Evolutionary conservation across 2,888 invertebrate genomes (phyloP).

Genomic region (Xestia c-nigrum): DNA sequence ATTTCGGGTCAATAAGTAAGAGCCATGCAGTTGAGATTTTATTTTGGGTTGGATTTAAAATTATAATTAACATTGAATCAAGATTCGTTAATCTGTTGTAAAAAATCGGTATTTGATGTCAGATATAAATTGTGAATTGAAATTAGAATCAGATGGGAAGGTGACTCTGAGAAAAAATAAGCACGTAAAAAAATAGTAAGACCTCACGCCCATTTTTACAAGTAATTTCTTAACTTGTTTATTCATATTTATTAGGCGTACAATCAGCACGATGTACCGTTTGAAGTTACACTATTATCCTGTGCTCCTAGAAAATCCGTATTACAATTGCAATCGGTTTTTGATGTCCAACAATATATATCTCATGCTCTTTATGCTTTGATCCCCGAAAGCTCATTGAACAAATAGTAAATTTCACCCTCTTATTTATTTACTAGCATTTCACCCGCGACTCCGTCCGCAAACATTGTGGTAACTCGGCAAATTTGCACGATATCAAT

Average conservation of each 20-base stretch:
- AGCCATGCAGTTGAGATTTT: no score
- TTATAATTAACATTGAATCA: background rate
- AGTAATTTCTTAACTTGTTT: background rate
- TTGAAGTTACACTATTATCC: background rate
- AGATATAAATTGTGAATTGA: no score
- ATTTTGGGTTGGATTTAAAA: no score
- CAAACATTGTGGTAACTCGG: no score
- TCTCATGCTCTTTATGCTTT: background rate
- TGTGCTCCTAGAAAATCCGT: background rate
- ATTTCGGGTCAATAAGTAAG: no score
- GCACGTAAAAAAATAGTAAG: no score
- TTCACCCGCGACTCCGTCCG: no score
- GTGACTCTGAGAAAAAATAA: no score
- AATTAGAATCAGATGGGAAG: background rate
- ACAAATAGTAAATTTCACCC: background rate
- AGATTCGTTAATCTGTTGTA: background rate
- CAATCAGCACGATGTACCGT: background rate
- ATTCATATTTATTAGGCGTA: background rate
- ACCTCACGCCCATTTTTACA: no score
- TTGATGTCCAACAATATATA: background rate
- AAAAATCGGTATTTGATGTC: background rate
- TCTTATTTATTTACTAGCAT: no score
- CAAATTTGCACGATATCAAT: no score
- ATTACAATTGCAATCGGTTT: background rate
- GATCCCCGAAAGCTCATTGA: background rate